phyloP scores from a whole-genome alignment of 2,113 vertebrate species.

The Aptenodytes forsteri region DNA sequence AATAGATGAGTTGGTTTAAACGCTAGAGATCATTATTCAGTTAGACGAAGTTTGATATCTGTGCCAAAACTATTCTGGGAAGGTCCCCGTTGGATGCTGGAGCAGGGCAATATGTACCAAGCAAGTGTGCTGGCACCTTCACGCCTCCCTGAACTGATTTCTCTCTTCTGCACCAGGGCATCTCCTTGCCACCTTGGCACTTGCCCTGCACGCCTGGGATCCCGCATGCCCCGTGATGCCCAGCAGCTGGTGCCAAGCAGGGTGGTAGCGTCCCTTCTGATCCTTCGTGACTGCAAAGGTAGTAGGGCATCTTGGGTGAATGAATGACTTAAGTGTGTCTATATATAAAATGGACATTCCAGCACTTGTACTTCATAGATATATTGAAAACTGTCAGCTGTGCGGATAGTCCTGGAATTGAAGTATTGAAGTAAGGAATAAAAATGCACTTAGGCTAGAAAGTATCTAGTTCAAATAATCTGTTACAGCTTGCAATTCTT shows the following conservation, averaged over 20 bases:
- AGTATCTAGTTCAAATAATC: not conserved
- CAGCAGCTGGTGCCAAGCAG: not conserved
- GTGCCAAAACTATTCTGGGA: not conserved
- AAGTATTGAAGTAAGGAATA: not conserved
- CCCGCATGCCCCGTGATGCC: rapidly evolving
- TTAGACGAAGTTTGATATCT: not conserved
- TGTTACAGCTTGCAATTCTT: not conserved
- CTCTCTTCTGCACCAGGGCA: not conserved
- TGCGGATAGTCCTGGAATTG: not conserved
- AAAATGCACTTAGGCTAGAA: not conserved
- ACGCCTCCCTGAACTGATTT: not conserved
- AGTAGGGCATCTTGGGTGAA: not conserved
- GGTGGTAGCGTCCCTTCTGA: not conserved
- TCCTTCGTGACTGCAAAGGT: not conserved
- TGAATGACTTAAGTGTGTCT: not conserved
- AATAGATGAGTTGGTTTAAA: not conserved
- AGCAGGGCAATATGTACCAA: not conserved
- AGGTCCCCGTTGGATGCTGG: not conserved
- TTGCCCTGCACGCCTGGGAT: not conserved
- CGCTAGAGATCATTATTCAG: not conserved
- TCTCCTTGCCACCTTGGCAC: not conserved
- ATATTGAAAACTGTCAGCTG: not conserved
- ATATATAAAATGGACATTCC: not conserved
- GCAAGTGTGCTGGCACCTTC: not conserved
- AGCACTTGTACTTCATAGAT: not conserved